Evolutionary conservation across 2,888 invertebrate species (phyloP).

Genomic region (Epistrophe grossulariae): DNA sequence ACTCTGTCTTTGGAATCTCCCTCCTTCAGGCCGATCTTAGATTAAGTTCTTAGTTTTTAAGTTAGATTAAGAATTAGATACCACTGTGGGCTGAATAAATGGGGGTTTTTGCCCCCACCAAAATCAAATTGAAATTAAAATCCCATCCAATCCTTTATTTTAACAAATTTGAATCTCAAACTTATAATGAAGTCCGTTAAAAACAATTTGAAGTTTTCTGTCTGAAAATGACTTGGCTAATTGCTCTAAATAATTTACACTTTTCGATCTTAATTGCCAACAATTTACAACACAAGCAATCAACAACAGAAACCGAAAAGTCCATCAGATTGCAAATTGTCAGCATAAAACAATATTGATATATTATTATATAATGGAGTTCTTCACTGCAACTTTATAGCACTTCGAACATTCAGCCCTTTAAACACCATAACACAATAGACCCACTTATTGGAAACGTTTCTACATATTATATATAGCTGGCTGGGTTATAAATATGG

Average conservation of each 20-base stretch:
- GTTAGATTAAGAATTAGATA: too few species aligned
- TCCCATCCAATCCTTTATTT: too few species aligned
- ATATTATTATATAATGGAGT: background rate
- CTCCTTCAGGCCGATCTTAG: too few species aligned
- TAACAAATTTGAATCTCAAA: too few species aligned
- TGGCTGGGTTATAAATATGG: background rate
- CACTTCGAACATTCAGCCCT: constrained; percentile 11
- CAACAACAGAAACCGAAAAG: constrained; percentile 25
- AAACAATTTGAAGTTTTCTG: too few species aligned
- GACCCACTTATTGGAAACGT: constrained; percentile 20
- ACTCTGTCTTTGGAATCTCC: too few species aligned
- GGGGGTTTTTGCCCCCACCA: too few species aligned
- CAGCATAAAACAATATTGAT: constrained; percentile 33
- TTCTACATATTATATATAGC: constrained; percentile 3
- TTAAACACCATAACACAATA: constrained; percentile 34
- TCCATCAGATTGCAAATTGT: constrained; percentile 13
- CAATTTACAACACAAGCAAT: constrained; percentile 8
- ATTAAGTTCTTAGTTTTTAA: too few species aligned
- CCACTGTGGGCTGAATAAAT: too few species aligned
- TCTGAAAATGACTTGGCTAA: background rate
- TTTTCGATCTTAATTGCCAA: constrained; percentile 19
- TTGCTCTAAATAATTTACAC: constrained; percentile 18
- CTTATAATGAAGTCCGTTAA: too few species aligned
- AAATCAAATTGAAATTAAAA: too few species aligned
- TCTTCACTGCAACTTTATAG: constrained; percentile 17